These are phyloP conservation scores for Archaeoteleia sp. DNA, from an alignment of 2,888 invertebrate species.

Conservation along the genomic window DNA sequence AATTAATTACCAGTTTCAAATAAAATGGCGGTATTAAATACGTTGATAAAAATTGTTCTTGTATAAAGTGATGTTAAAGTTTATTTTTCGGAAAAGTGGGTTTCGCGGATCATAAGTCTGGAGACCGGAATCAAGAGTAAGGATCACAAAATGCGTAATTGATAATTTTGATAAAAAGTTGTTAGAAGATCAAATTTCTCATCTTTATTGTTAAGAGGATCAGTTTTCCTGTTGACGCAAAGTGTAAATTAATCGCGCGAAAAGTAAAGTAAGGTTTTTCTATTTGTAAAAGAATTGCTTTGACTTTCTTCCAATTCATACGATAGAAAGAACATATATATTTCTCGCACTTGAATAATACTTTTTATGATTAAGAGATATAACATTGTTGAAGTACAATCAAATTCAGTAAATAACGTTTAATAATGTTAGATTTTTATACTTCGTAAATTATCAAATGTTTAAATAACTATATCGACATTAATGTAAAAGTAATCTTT, in stretches of 20 bases:
- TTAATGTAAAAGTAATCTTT: too few relatives aligned
- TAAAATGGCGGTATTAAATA: constrained; percentile 46
- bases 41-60: constrained; percentile 46
- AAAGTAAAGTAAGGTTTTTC: constrained; percentile 24
- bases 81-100: too few relatives aligned
- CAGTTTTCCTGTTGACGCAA: constrained; percentile 46
- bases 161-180: constrained; percentile 45
- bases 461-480: too few relatives aligned
- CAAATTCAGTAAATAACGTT: constrained; percentile 47
- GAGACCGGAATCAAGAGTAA: constrained; percentile 30
- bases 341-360: constrained; percentile 48
- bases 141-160: constrained; percentile 40
- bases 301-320: constrained; percentile 48
- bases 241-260: constrained; percentile 16
- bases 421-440: constrained; percentile 50
- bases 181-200: constrained; percentile 45
- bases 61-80: constrained; percentile 52
- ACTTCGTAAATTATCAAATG: constrained; percentile 44
- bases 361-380: constrained; percentile 49
- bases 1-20: constrained; percentile 45
- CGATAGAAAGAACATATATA: constrained; percentile 48
- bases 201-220: constrained; percentile 45
- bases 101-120: too few relatives aligned
- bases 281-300: constrained; percentile 38
- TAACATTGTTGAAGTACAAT: constrained; percentile 50